Conservation (phyloP, 2,113 vertebrate genomes). For the Australoheros scitulus region DNA sequence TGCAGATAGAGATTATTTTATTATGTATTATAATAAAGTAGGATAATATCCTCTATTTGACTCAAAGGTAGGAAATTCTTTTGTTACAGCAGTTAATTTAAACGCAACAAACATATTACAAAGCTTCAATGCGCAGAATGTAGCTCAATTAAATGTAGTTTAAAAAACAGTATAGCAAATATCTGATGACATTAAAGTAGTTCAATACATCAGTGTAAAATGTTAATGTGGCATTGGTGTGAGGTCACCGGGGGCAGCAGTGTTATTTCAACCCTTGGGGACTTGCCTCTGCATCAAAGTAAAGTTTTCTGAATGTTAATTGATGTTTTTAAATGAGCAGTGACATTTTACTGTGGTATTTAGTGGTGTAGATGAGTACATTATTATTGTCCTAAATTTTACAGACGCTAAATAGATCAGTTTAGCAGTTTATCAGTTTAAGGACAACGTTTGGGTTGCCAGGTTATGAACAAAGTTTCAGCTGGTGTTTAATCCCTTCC, state of each 20-base stretch:
- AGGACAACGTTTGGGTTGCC: too few species aligned
- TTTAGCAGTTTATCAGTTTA: too few species aligned
- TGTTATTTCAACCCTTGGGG: background rate
- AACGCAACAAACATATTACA: background rate
- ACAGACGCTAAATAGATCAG: too few species aligned
- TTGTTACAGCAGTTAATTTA: background rate
- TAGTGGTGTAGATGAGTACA: background rate
- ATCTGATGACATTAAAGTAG: background rate
- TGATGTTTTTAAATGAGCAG: too few species aligned
- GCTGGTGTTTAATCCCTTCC: too few species aligned
- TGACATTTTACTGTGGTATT: background rate
- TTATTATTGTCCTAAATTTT: background rate
- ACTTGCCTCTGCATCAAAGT: too few species aligned
- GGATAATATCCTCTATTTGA: background rate
- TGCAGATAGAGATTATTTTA: background rate
- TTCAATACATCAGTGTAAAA: accelerated
- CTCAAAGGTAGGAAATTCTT: background rate
- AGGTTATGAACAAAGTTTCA: too few species aligned
- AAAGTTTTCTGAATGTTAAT: too few species aligned
- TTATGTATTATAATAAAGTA: background rate
- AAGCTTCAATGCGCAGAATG: too few species aligned
- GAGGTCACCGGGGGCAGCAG: background rate
- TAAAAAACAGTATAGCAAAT: background rate
- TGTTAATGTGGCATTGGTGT: background rate
- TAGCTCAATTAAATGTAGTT: background rate